These are phyloP conservation scores for Tautogolabrus adspersus DNA, from an alignment of 2,113 vertebrate species.

Conservation along the genomic window DNA sequence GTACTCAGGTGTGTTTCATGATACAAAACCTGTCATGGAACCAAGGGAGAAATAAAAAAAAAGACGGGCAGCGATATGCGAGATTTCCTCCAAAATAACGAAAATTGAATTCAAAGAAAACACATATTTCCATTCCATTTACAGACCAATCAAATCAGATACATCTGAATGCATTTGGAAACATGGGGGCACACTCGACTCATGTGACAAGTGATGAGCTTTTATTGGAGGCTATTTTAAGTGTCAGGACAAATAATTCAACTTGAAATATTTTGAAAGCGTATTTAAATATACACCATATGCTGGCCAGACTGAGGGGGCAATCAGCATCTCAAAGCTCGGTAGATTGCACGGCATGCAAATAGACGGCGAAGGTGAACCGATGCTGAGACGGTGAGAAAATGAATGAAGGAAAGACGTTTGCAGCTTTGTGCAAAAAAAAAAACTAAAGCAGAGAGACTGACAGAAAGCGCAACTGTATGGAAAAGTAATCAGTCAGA, in stretches of 20 bases:
- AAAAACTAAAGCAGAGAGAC: constrained; percentile 18
- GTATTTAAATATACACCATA: constrained; percentile 52
- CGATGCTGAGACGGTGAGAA: constrained; percentile 45
- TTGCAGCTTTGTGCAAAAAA: constrained; percentile 29
- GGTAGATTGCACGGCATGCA: constrained; percentile 20
- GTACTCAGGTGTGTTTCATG: constrained; percentile 59
- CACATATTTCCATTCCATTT: constrained; percentile 51
- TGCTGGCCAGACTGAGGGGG: constrained; percentile 7
- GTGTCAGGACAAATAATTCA: constrained; percentile 60
- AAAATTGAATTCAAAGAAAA: constrained; percentile 70
- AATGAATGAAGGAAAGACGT: constrained; percentile 53
- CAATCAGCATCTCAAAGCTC: constrained; percentile 63
- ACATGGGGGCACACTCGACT: constrained; percentile 51
- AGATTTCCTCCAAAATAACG: constrained; percentile 53
- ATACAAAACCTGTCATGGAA: constrained; percentile 67
- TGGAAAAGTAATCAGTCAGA: constrained; percentile 73
- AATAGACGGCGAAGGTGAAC: constrained; percentile 21
- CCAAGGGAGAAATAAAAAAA: constrained; percentile 11
- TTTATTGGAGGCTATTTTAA: constrained; percentile 62
- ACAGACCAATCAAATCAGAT: constrained; percentile 67
- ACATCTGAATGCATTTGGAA: constrained; percentile 62
- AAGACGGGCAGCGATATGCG: constrained; percentile 39
- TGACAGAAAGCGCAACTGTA: constrained; percentile 45
- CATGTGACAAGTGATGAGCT: constrained; percentile 63
- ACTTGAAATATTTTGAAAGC: constrained; percentile 58